Base-by-base conservation (phyloP, 2,797 vertebrate species). In the Okamejei kenojei region DNA sequence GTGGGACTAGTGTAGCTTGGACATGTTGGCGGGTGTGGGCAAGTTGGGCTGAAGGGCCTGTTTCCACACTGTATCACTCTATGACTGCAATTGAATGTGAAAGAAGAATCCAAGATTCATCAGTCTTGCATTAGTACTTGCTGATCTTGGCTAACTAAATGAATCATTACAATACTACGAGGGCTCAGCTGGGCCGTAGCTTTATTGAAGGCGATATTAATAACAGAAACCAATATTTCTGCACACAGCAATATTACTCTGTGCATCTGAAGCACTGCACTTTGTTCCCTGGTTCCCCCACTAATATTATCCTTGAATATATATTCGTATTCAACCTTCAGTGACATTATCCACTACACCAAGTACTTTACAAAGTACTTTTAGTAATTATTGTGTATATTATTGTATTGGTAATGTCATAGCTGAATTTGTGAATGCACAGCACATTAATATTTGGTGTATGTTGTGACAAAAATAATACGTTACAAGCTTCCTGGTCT, bases 201-300 rank as follows among this genome's bases (percentile, higher is more conserved):
- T 88, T 88, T 88, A 88, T 65, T 88, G 84, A 35, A 61, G 45
- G 10, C n/a, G 4, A 35, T 88, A 65, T 68, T 88, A 88, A 88
- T 88, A 68, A 35, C n/a, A 19, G n/a, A 65, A 35, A 68, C 29
- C 84, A 35, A 88, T 88, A 68, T 88, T 88, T 88, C 84, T 88
- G n/a, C 7, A 88, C n/a, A 35, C 19, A 65, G 63, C n/a, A 88
- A 35, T 68, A 35, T 88, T 88, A 68, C n/a, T 68, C 84, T 32
- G 19, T 10, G n/a, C 65, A 88, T 68, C 19, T 86, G 58, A 86
- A 32, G 61, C 54, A 86, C 58, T n/a, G 58, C n/a, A 63, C 61
- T 68, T 68, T 88, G n/a, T 9, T 88, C 17, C 17, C n/a, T 68
- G n/a, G 32, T 68, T 45, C n/a, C 2, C 35, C 35, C 2, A 65